These are phyloP conservation scores for Trachymyrmex septentrionalis DNA, from an alignment of 1,140 invertebrate species.

Conservation along the genomic window DNA sequence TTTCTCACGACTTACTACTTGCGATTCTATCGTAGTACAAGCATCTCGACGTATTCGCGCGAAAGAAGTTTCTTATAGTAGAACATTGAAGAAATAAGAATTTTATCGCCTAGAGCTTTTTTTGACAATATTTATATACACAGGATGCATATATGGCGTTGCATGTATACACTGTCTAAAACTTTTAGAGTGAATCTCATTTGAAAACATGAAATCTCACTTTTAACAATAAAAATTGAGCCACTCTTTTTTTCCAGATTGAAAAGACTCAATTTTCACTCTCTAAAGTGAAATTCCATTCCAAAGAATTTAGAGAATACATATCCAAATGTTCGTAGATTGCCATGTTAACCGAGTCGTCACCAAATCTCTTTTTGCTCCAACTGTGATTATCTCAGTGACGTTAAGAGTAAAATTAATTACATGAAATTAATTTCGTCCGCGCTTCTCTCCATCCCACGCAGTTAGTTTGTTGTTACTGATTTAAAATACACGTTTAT, in stretches of 20 bases:
- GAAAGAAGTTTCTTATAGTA: neutral
- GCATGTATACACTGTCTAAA: neutral
- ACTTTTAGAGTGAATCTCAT: too few species aligned
- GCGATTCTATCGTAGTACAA: too few species aligned
- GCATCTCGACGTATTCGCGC: neutral
- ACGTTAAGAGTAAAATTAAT: constrained; percentile 9
- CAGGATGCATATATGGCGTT: too few species aligned
- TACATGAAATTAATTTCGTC: constrained; percentile 18
- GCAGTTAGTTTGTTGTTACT: neutral
- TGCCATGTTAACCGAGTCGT: neutral
- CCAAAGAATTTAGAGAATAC: too few species aligned
- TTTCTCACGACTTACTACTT: too few species aligned
- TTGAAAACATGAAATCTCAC: too few species aligned
- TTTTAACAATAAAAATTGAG: too few species aligned
- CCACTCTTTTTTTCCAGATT: too few species aligned
- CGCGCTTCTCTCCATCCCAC: neutral
- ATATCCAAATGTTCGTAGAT: neutral
- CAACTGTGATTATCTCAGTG: neutral
- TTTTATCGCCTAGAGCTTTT: neutral
- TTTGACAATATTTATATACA: neutral
- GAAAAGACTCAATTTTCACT: too few species aligned
- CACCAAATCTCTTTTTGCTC: neutral
- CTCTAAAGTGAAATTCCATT: too few species aligned
- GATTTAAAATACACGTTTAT: constrained; percentile 2
- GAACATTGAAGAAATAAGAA: neutral